Base-by-base conservation (phyloP, 2,888 invertebrate species). In the Zootermopsis nevadensis region DNA sequence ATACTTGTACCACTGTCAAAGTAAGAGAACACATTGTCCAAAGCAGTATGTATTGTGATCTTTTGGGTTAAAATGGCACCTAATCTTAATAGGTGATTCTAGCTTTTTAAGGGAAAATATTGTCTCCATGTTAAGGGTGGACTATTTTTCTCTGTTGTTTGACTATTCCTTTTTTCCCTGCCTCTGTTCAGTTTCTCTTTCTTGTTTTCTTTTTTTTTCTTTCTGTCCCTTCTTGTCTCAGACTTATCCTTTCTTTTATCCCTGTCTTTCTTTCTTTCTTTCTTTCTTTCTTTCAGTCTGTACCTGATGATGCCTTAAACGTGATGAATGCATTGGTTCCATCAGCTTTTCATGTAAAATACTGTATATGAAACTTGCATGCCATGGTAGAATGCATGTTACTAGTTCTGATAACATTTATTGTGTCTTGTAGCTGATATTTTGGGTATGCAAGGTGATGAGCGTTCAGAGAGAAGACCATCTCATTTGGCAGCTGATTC, bases 361-460 rank as follows among this genome's bases (percentile, higher is more conserved):
- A 48, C 15, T 48, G 8, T 48, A 15, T 48, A 48, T 48, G 48
- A 12, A 48, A 12, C 27, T 27, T 27, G 60, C 7, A 6, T 60
- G 27, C 60, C 15, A 15, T 27, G 10, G 60, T 48, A 48, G 60
- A 6, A 27, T 60, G 60, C 60, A 60, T 60, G 60, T 15, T 15
- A 24, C n/a, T 60, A 60, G 60, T 27, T 27, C n/a, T 60, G 27
- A 27, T 15, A 60, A 27, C 60, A n/a, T n/a, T 60, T 27, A 27
- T 60, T 74, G 74, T 74, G n/a, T 84, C 83, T 88, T 89, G 77
- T 87, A 96, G 96, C 95, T 84, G 96, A 96, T 87, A 95, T 94
- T 30, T 89, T 95, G 85, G 96, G 95, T 55, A 95, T 96, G 95
- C 94, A 95, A 88, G 94, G 94, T 60, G 90, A 86, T 91, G 93